These are phyloP conservation scores for Ovis aries DNA, from an alignment of 2,113 vertebrate genomes.

Conservation along the genomic window ARS-UI_Ramb_v3.0 NC_056058.1:58936001-58936500, in stretches of 20 bases:
- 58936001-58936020: background rate
- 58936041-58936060: background rate
- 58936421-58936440: slow-evolving; percentile 11
- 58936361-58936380: background rate
- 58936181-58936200: background rate
- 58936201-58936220: background rate
- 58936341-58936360: background rate
- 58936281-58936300: background rate
- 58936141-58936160: background rate
- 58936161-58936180: background rate
- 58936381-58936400: slow-evolving; percentile 41
- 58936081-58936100: background rate
- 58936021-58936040: accelerated
- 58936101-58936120: background rate
- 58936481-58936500: slow-evolving; percentile 74
- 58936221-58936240: background rate
- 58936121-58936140: background rate
- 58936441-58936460: background rate
- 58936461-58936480: slow-evolving; percentile 34
- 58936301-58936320: background rate
- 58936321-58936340: background rate
- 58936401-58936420: slow-evolving; percentile 62
- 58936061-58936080: background rate
- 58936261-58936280: background rate
- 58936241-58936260: background rate